phyloP scores from a whole-genome alignment of 2,888 invertebrate genomes.

The Drosophila tanythrix region DNA sequence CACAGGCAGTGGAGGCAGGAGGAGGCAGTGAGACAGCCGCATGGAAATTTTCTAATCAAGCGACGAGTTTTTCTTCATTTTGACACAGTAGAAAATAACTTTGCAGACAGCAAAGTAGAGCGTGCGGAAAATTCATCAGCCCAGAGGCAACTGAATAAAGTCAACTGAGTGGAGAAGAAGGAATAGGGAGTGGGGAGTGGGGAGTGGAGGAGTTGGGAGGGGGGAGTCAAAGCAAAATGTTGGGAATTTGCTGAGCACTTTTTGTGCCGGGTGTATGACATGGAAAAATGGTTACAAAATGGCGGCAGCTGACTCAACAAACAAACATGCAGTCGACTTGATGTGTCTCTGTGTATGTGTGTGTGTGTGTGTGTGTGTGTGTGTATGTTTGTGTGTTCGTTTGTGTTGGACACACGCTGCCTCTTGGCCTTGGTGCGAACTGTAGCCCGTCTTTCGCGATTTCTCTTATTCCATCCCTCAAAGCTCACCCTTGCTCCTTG shows the following conservation, averaged over 20 bases:
- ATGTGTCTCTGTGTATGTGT: neutral
- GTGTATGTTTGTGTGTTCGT: slow-evolving; percentile 12
- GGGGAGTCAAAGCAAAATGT: slow-evolving; percentile 2
- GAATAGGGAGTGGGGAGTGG: neutral
- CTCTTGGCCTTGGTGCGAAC: slow-evolving; percentile 67
- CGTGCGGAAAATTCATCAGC: slow-evolving; percentile 71
- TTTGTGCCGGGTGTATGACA: slow-evolving; percentile 65
- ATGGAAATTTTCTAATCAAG: slow-evolving; percentile 60
- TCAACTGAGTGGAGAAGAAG: slow-evolving; percentile 11
- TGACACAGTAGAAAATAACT: slow-evolving; percentile 61
- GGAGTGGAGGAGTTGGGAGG: neutral
- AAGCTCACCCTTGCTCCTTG: neutral
- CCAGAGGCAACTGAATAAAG: slow-evolving; percentile 47
- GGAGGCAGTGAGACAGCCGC: neutral
- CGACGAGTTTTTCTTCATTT: slow-evolving; percentile 62
- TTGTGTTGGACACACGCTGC: slow-evolving; percentile 38
- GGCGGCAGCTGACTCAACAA: slow-evolving; percentile 76
- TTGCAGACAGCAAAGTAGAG: slow-evolving; percentile 55
- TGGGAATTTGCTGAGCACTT: slow-evolving; percentile 19
- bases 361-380: neutral
- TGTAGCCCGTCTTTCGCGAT: slow-evolving; percentile 55
- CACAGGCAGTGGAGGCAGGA: slow-evolving; percentile 1
- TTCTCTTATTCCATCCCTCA: slow-evolving; percentile 11
- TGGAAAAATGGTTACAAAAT: slow-evolving; percentile 76
- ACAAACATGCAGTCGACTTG: slow-evolving; percentile 42